phyloP scores from a whole-genome alignment of 2,888 invertebrate genomes.

The Eremobia ochroleuca region DNA sequence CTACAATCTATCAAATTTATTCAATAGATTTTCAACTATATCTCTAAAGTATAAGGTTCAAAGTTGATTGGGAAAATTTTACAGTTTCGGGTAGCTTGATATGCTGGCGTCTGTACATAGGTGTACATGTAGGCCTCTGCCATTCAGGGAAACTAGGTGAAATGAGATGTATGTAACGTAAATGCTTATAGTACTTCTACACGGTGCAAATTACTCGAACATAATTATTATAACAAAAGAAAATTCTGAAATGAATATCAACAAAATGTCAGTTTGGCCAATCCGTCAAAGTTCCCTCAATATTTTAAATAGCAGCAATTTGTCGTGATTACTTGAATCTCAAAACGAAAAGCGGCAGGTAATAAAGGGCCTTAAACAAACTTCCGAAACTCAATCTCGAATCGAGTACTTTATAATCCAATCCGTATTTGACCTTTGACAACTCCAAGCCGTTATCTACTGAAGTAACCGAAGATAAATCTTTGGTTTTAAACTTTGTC shows the following conservation, averaged over 20 bases:
- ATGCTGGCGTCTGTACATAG: too few relatives aligned
- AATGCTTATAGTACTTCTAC: background rate
- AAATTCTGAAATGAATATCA: background rate
- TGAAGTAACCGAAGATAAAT: conserved; percentile 83
- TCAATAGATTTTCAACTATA: too few relatives aligned
- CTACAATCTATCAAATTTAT: too few relatives aligned
- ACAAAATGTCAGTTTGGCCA: background rate
- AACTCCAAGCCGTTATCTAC: conserved; percentile 77
- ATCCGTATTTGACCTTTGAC: conserved; percentile 79
- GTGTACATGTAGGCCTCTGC: background rate
- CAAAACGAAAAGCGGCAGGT: conserved; percentile 47
- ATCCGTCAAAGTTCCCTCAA: conserved; percentile 8
- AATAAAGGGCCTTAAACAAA: conserved; percentile 72
- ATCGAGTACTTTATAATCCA: conserved; percentile 78
- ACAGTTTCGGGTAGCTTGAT: too few relatives aligned
- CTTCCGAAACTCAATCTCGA: conserved; percentile 77
- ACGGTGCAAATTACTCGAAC: background rate
- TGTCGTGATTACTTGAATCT: conserved; percentile 38
- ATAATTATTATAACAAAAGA: background rate
- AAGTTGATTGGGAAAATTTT: too few relatives aligned
- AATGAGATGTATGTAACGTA: background rate
- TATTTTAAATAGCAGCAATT: conserved; percentile 44
- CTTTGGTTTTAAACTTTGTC: conserved; percentile 82
- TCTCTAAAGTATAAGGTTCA: too few relatives aligned
- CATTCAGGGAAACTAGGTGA: background rate